Evolutionary conservation across 2,113 vertebrate genomes (phyloP).

Genomic region (Butorides virescens): DNA sequence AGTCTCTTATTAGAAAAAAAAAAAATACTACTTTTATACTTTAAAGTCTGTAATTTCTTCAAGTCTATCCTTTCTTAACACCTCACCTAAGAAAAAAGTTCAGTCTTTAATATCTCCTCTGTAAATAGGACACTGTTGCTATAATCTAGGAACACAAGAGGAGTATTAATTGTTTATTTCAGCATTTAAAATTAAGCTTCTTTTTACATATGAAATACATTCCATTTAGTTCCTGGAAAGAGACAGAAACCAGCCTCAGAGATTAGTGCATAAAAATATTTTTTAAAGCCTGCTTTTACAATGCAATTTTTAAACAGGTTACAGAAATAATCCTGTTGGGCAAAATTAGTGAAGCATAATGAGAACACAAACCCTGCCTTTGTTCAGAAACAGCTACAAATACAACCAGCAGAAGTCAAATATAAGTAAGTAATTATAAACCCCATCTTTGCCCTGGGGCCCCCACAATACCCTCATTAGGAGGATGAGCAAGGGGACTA

Average conservation of each 20-base stretch:
- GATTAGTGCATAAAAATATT: background rate
- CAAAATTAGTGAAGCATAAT: background rate
- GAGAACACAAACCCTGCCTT: background rate
- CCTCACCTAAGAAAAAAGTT: background rate
- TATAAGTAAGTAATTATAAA: background rate
- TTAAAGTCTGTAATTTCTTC: background rate
- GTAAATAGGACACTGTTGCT: background rate
- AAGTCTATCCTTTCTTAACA: background rate
- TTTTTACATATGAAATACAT: constrained; percentile 8
- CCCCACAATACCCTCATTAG: accelerated
- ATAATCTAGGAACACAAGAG: background rate
- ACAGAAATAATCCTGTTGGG: background rate
- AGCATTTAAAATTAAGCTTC: constrained; percentile 23
- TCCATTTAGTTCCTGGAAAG: background rate
- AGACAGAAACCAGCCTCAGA: background rate
- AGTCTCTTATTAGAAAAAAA: background rate
- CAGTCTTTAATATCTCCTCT: background rate
- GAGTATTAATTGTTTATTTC: background rate
- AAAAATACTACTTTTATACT: background rate
- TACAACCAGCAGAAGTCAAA: accelerated
- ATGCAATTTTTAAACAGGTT: background rate
- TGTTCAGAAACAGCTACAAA: background rate
- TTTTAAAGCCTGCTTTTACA: background rate
- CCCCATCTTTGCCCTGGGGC: background rate
- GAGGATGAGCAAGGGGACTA: accelerated